These are phyloP conservation scores for Spongia lamella DNA, from an alignment of 37 sponge, comb jelly and placozoan species.

Conservation along the genomic window DNA sequence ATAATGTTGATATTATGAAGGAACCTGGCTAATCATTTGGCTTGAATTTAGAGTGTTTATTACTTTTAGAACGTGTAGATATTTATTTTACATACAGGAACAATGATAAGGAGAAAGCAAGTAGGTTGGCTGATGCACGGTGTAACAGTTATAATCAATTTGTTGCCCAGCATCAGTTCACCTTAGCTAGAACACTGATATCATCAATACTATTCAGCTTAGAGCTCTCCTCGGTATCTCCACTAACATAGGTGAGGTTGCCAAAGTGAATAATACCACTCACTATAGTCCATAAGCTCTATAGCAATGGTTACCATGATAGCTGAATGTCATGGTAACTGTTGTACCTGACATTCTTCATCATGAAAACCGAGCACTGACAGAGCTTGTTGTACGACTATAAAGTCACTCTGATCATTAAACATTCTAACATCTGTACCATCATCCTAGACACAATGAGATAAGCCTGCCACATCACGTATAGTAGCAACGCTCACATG, in stretches of 20 bases:
- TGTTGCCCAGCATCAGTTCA: no score
- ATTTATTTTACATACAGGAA: no score
- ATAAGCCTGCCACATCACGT: neutral
- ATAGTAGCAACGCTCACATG: conserved; percentile 31
- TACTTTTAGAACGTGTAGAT: no score
- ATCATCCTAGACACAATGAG: conserved; percentile 31
- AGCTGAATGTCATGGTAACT: neutral
- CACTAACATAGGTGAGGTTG: conserved; percentile 27
- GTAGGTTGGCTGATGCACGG: no score
- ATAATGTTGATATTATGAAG: no score
- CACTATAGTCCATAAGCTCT: conserved; percentile 68
- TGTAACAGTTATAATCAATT: no score
- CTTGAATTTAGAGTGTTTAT: no score
- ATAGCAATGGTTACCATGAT: neutral
- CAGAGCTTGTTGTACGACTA: conserved; percentile 50
- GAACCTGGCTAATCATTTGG: no score
- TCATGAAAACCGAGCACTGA: conserved; percentile 54
- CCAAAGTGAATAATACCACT: conserved; percentile 70
- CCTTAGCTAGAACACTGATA: conserved; percentile 23
- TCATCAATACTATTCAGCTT: neutral
- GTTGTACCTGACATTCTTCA: conserved; percentile 40
- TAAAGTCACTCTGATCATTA: conserved; percentile 53
- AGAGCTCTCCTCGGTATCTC: conserved; percentile 20
- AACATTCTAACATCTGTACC: conserved; percentile 31
- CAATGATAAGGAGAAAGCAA: no score